These are phyloP conservation scores for Drosophila mimetica DNA, from an alignment of 2,888 invertebrate genomes.

Conservation along the genomic window DNA sequence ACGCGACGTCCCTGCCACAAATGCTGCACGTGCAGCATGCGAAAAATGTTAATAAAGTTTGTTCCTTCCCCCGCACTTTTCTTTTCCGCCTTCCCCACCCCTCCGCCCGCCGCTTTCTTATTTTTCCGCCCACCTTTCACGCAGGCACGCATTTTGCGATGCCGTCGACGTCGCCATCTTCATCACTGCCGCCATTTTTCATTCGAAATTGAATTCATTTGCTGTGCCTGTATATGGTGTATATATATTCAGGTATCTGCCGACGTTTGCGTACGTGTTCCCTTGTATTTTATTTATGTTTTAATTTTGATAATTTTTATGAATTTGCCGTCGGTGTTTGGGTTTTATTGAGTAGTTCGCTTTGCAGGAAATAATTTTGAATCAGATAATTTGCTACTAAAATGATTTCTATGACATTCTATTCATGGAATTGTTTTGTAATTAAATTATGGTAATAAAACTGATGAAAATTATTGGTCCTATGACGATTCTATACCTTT, in stretches of 20 bases:
- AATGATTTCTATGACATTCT: too few relatives aligned
- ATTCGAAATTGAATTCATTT: constrained; percentile 74
- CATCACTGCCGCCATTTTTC: constrained; percentile 74
- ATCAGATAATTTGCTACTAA: neutral
- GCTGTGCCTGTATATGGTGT: constrained; percentile 19
- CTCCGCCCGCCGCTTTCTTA: constrained; percentile 17
- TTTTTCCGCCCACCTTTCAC: constrained; percentile 38
- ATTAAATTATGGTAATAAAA: neutral
- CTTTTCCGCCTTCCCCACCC: neutral
- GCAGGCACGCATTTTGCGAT: constrained; percentile 39
- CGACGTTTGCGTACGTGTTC: constrained; percentile 44
- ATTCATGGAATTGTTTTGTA: neutral
- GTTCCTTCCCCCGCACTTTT: constrained; percentile 18
- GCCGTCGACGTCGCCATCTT: constrained; percentile 58
- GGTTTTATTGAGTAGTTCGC: constrained; percentile 4
- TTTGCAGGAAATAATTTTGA: neutral
- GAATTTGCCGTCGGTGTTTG: constrained; percentile 20
- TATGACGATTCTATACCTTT: too few relatives aligned
- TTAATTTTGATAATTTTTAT: constrained; percentile 55
- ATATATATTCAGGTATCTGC: constrained; percentile 15
- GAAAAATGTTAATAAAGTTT: constrained; percentile 78
- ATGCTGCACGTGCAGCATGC: constrained; percentile 69
- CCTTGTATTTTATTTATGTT: constrained; percentile 57
- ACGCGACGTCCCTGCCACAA: constrained; percentile 34
- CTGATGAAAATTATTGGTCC: too few relatives aligned